Evolutionary conservation across 2,888 invertebrate species (phyloP).

Genomic region (Liodrosophila aerea): DNA sequence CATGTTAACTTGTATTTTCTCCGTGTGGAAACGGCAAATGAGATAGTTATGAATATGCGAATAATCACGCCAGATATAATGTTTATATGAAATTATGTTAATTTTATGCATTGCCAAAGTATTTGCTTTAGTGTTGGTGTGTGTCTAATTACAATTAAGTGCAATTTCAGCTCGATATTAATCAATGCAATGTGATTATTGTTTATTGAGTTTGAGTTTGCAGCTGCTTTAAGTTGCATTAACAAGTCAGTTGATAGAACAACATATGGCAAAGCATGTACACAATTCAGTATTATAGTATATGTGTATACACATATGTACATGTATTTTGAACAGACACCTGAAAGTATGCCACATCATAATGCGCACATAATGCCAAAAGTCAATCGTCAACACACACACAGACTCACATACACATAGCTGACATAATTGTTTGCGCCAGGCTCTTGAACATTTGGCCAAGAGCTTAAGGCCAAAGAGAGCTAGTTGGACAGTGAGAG

Average conservation of each 20-base stretch:
- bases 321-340: slow-evolving; percentile 32
- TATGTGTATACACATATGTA: not conserved
- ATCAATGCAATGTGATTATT: slow-evolving; percentile 42
- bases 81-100: slow-evolving; percentile 3
- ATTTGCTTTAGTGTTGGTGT: slow-evolving; percentile 12
- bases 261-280: slow-evolving; percentile 2
- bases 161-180: slow-evolving; percentile 34
- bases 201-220: slow-evolving; percentile 4
- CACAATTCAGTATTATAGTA: slow-evolving; percentile 9
- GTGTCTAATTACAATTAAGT: slow-evolving; percentile 30
- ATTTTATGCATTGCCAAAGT: not conserved
- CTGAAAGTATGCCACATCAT: slow-evolving; percentile 50
- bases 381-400: slow-evolving; percentile 53
- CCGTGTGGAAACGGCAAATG: slow-evolving; percentile 9
- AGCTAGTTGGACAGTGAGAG: not conserved
- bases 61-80: slow-evolving; percentile 31
- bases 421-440: slow-evolving; percentile 55
- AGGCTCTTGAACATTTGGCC: slow-evolving; percentile 28
- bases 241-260: slow-evolving; percentile 1
- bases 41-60: slow-evolving; percentile 26
- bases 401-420: slow-evolving; percentile 12
- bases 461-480: slow-evolving; percentile 12
- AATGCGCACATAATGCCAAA: slow-evolving; percentile 56
- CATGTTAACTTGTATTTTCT: slow-evolving; percentile 53
- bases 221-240: slow-evolving; percentile 5